Evolutionary conservation across 2,888 invertebrate genomes (phyloP).

Genomic region (Limnephilus lunatus): DNA sequence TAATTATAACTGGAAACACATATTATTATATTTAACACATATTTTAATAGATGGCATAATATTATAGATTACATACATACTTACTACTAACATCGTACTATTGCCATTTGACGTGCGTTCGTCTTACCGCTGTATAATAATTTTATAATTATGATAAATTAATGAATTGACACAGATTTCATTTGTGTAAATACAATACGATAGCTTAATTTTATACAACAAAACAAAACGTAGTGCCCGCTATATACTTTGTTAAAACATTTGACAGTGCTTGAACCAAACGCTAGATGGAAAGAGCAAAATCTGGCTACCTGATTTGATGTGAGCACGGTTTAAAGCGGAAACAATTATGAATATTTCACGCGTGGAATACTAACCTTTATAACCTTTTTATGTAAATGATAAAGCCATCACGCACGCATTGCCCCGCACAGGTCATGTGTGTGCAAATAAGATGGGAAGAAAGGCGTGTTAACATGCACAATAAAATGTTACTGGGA

Average conservation of each 20-base stretch:
- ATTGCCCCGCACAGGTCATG: conserved; percentile 22
- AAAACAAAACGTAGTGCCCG: no score
- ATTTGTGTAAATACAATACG: background rate
- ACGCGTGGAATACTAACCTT: conserved; percentile 7
- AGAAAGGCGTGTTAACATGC: conserved; percentile 59
- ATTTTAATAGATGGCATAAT: no score
- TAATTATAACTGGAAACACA: no score
- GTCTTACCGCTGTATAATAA: background rate
- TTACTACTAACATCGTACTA: background rate
- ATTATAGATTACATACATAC: no score
- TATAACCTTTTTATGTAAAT: conserved; percentile 38
- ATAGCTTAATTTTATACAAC: background rate
- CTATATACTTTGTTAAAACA: background rate
- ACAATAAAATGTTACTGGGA: conserved; percentile 65
- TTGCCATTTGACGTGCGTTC: background rate
- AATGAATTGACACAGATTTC: background rate
- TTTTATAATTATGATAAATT: background rate
- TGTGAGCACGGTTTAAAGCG: conserved; percentile 11
- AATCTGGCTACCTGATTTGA: background rate
- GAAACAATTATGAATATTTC: conserved; percentile 27
- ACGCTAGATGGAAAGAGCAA: background rate
- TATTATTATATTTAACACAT: no score
- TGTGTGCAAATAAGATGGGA: conserved; percentile 39
- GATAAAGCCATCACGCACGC: conserved; percentile 9
- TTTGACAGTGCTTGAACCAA: background rate